Evolutionary conservation across 2,888 invertebrate genomes (phyloP), one percentile per base, ranked within the genome.

Genomic region (Aspidiotus destructor): DNA sequence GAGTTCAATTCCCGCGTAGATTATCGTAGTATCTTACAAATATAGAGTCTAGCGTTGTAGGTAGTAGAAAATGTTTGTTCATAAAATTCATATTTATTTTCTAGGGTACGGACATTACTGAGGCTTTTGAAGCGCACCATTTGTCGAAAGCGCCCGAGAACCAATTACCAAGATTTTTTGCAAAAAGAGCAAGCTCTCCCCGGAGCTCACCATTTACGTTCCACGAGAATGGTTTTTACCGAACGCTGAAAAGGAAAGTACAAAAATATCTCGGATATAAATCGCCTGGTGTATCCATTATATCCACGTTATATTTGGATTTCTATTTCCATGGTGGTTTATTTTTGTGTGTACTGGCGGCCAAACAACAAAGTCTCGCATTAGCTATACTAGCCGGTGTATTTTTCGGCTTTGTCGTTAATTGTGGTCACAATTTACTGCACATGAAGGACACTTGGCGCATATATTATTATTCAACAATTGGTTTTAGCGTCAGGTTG

Each of bases 51-150:
- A 28, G 28, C 5, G 28, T 28, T 28, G 28, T 28, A 28, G 2
- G 28, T n/a, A n/a, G n/a, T n/a, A 28, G 28, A 3, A 28, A 28
- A 28, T 28, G 28, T 28, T 28, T 28, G 28, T 5, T 28, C 5
- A 28, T 28, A 5, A 28, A 3, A 28, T 28, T 28, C 28, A 28
- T 28, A 28, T 5, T 28, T 28, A 1, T 28, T 28, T 1, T 87
- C 1, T 84, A 86, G 82, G 89, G 88, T 0, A 86, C 85, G 1
- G 89, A 91, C 73, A 87, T 90, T 70, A 89, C 89, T 0, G 89
- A 90, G 78, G 84, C 85, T 8, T 90, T 89, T 74, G 87, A 89
- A 80, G 77, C 81, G 0, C 86, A 89, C 76, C 89, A 91, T 76
- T 74, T 89, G 54, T 80, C 82, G 7, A 77, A 78, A 1, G 77